Conservation (phyloP, 2,797 vertebrate species). For the Notoglanidium macrostoma region DNA sequence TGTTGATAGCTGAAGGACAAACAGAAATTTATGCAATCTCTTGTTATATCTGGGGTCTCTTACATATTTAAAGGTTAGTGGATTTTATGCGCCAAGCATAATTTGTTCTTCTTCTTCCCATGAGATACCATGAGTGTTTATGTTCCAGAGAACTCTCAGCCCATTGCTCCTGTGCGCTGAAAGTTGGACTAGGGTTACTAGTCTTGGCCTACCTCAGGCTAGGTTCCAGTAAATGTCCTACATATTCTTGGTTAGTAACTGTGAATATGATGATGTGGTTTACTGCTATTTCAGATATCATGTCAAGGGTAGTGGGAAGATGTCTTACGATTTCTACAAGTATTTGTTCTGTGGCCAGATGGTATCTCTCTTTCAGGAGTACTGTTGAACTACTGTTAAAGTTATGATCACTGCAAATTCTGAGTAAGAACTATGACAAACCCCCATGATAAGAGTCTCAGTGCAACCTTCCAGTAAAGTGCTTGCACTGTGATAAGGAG, state of each 20-base stretch:
- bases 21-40: background rate
- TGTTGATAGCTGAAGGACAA: background rate
- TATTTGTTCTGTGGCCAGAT: background rate
- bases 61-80: background rate
- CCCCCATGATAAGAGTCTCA: background rate
- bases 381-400: background rate
- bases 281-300: background rate
- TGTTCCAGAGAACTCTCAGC: constrained; percentile 15
- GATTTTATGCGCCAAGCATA: constrained; percentile 6
- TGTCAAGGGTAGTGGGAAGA: background rate
- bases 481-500: background rate
- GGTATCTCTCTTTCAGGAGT: background rate
- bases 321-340: background rate
- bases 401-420: background rate
- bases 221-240: constrained; percentile 31
- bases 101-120: background rate
- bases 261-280: background rate
- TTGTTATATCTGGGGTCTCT: background rate
- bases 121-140: constrained; percentile 12
- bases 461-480: background rate
- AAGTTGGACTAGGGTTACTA: constrained; percentile 7
- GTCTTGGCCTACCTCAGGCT: constrained; percentile 16
- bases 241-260: background rate
- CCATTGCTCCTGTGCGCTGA: constrained; percentile 2
- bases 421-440: background rate